Base-by-base conservation (phyloP, 2,113 vertebrate genomes). In the Alouatta palliata region DNA sequence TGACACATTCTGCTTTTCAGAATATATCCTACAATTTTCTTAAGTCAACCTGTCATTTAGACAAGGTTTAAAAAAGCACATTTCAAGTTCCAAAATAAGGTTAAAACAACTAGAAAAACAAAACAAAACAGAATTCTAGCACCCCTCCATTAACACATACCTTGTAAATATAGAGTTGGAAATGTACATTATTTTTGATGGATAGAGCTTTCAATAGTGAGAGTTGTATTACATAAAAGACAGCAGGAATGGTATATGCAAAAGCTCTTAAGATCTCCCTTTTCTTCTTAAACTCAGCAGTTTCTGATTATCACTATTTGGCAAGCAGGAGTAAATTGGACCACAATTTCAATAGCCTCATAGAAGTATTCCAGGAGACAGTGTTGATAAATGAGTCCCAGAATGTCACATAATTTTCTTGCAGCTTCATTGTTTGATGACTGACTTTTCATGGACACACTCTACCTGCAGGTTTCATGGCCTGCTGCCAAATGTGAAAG, bases 71-170 rank as follows among this genome's bases (percentile, higher is more conserved):
- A 2, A 91, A 95, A 91, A 95, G 71, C 61, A 77, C 64, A 76
- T 54, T 84, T 56, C 61, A 85, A 76, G n/a, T 94, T 56, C 58
- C 73, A 94, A 96, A 96, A 90, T 92, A 92, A 95, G 30, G 58
- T 96, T 95, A 94, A 96, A 94, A 94, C 84, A 96, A 90, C 54
- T 12, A 92, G 81, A 81, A 90, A 95, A 91, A 80, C 27, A 82
- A 73, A 95, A 88, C 35, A 82, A 64, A 95, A 75, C 83, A 89
- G 58, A 93, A 79, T 20, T 90, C 17, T 58, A 87, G 80, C 64
- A 81, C 80, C 35, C 35, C 80, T 56, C 54, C 25, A 80, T 80
- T 92, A 96, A 86, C 58, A 95, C 17, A 83, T 35, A 21, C 40
- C 73, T 95, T 87, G 35, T 85, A 97, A 96, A 80, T 81, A 93